These are phyloP conservation scores for Galeopsomyia nigrocyanea DNA, from an alignment of 2,888 invertebrate species.

Conservation along the genomic window DNA sequence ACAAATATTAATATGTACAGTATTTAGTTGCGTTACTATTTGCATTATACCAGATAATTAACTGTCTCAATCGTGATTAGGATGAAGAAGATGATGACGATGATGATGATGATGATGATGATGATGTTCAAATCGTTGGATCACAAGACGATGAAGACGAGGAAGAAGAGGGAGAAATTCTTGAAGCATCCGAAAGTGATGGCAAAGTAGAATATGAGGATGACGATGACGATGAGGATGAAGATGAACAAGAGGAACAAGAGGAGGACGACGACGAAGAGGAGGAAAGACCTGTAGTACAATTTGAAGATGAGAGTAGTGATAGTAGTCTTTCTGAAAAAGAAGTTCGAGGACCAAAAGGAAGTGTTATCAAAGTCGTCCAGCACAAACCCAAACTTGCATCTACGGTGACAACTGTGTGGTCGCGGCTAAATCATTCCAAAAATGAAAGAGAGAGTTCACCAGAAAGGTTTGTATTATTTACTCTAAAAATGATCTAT, in stretches of 20 bases:
- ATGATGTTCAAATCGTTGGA: constrained; percentile 50
- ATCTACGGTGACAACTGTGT: constrained; percentile 72
- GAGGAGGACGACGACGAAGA: constrained; percentile 52
- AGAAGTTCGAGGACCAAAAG: constrained; percentile 70
- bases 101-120: constrained; percentile 30
- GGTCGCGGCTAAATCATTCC: constrained; percentile 72
- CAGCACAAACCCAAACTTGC: constrained; percentile 67
- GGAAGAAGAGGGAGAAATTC: constrained; percentile 52
- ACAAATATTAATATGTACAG: not conserved
- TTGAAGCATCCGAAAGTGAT: constrained; percentile 50
- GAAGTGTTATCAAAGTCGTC: constrained; percentile 72
- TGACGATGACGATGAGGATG: constrained; percentile 52
- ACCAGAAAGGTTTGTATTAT: constrained; percentile 53
- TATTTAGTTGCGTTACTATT: not conserved
- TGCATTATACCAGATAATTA: constrained; percentile 12
- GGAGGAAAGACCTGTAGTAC: constrained; percentile 28
- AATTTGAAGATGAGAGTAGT: constrained; percentile 55
- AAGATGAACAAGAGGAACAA: constrained; percentile 50
- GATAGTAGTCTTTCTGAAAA: constrained; percentile 71
- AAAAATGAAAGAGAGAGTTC: constrained; percentile 50
- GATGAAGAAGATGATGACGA: constrained; percentile 39
- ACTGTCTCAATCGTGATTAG: constrained; percentile 3
- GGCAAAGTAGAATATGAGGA: constrained; percentile 51
- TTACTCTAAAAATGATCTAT: not conserved
- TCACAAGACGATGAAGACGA: constrained; percentile 53